Percentiles rank a stretch among this genome's conserved stretches.
Evolutionary conservation across 2,797 vertebrate species (phyloP).

Genomic region (Crocidura indochinensis): DNA sequence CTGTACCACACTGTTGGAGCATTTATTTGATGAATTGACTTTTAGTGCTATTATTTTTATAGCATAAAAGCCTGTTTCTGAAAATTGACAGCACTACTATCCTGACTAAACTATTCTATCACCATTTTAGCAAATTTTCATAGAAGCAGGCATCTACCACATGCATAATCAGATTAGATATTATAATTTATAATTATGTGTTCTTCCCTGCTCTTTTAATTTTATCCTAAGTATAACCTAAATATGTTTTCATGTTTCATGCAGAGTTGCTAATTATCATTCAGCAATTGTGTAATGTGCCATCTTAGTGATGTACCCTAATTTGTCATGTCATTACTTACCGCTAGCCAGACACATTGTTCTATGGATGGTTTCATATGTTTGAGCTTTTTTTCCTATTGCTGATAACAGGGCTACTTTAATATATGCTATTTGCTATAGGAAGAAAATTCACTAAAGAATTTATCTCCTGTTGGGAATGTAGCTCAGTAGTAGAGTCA

Average conservation of each 20-base stretch:
- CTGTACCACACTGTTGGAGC: not conserved
- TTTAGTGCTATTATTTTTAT: constrained; percentile 38
- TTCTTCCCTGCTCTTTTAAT: constrained; percentile 56
- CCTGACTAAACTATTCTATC: constrained; percentile 27
- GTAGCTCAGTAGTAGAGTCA: no score
- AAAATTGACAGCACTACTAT: not conserved
- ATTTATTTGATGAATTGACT: constrained; percentile 54
- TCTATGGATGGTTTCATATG: constrained; percentile 20
- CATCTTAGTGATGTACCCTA: constrained; percentile 1
- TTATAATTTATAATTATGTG: not conserved
- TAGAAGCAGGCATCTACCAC: not conserved
- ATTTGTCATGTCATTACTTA: constrained; percentile 37
- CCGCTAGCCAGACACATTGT: not conserved
- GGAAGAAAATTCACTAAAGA: not conserved
- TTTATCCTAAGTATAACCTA: constrained; percentile 39
- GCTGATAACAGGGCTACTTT: not conserved
- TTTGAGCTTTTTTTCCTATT: not conserved
- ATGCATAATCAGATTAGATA: not conserved
- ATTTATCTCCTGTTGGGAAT: no score
- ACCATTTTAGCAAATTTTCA: not conserved
- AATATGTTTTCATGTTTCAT: constrained; percentile 48
- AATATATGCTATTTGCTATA: not conserved
- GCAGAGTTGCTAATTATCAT: constrained; percentile 28
- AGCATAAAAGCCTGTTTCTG: constrained; percentile 8
- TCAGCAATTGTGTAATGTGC: constrained; percentile 32